phyloP scores from a whole-genome alignment of 2,888 invertebrate species.

The Ochropleura plecta region DNA sequence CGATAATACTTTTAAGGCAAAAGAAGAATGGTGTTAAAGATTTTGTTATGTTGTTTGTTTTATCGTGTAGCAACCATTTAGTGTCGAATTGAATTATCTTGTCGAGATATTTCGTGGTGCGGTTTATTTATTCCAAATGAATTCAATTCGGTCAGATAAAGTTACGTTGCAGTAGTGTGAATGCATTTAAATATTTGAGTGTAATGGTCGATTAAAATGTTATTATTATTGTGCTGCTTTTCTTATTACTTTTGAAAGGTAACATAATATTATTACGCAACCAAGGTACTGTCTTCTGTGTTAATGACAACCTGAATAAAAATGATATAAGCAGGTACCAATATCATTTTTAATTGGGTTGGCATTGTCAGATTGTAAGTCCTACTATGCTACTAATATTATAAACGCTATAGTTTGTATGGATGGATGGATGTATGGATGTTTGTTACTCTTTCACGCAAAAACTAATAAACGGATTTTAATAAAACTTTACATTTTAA shows the following conservation, averaged over 20 bases:
- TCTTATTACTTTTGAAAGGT: not conserved
- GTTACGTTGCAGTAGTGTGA: not conserved
- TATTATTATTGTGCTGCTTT: not conserved
- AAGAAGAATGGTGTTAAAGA: slow-evolving; percentile 22
- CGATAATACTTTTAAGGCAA: slow-evolving; percentile 54
- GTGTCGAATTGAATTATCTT: slow-evolving; percentile 27
- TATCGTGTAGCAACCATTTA: slow-evolving; percentile 24
- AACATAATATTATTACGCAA: not conserved
- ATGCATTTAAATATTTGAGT: not conserved
- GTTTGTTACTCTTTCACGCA: no score
- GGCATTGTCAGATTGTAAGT: no score
- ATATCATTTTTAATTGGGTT: no score
- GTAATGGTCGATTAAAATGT: not conserved
- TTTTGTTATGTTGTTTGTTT: slow-evolving; percentile 22
- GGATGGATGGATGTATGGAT: no score
- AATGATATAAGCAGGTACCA: not conserved
- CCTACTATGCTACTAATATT: no score
- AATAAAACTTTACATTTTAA: no score
- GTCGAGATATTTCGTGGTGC: not conserved
- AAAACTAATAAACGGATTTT: no score
- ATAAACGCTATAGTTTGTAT: no score
- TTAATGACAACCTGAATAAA: not conserved
- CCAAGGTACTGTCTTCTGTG: not conserved
- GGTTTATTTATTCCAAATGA: slow-evolving; percentile 6
- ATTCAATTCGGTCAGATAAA: slow-evolving; percentile 5